Percentiles rank a stretch among this genome's conserved stretches.
phyloP scores from a whole-genome alignment of 2,113 vertebrate genomes.

The Cheilinus undulatus region DNA sequence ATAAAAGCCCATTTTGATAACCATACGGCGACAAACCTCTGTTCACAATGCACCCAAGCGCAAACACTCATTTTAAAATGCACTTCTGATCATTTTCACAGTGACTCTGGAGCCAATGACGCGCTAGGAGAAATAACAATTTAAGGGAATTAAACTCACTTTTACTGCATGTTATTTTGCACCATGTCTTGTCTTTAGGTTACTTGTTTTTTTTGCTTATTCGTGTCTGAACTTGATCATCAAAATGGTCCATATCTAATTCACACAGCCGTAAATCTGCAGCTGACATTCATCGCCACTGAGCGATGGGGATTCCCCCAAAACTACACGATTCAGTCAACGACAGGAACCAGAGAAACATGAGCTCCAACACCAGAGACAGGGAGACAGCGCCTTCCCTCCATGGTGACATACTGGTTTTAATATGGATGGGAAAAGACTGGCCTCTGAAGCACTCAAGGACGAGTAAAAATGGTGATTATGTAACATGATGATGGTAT shows the following conservation, averaged over 20 bases:
- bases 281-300: not conserved
- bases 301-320: constrained; percentile 1
- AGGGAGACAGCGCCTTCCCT: not conserved
- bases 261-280: constrained; percentile 20
- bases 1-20: not conserved
- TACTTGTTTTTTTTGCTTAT: not conserved
- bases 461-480: no score
- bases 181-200: not conserved
- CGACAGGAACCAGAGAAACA: accelerated
- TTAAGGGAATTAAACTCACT: no score
- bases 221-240: constrained; percentile 9
- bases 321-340: not conserved
- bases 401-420: not conserved
- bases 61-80: no score
- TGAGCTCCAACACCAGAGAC: not conserved
- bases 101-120: no score
- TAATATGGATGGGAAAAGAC: not conserved
- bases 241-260: not conserved
- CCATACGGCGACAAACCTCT: no score
- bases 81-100: no score
- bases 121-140: no score
- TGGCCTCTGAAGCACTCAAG: not conserved
- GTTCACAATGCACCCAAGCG: no score
- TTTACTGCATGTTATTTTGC: no score
- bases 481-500: no score